Base-by-base conservation (phyloP, 2,888 invertebrate genomes). In the Hemistola chrysoprasaria region DNA sequence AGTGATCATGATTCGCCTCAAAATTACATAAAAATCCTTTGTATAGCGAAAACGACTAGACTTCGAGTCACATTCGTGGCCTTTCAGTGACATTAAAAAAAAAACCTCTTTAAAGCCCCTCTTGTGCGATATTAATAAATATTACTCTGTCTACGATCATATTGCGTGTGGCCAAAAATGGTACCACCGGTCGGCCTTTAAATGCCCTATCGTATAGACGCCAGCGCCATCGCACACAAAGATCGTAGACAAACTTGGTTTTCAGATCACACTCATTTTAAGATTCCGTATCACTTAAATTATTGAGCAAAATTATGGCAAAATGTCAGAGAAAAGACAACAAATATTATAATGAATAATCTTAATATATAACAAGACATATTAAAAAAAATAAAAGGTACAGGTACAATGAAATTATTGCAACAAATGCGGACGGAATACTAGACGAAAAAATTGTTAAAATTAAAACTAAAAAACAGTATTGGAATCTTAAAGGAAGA, bases 391-490 rank as follows among this genome's bases (percentile, higher is more conserved):
- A 22, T 23, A 28, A 8, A 37, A 11, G 40, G 21, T 29, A 8
- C 22, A 8, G 22, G 7, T 50, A 50, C 47, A 50, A 44, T 39
- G n/a, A 55, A 43, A 47, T 36, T 8, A 24, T 4, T 22, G 59
- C 59, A 54, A 44, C 24, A 60, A 47, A 44, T 21, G 35, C 53
- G 61, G 36, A 51, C 54, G 54, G 59, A 56, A 52, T 47, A 47
- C 44, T 55, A 55, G 64, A 67, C 65, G 54, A 59, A 65, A 38
- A 56, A 50, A n/a, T n/a, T n/a, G n/a, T n/a, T 46, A 53, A 58
- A 46, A 57, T 53, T 47, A 54, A 33, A 55, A 39, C 26, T 38
- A 50, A 31, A 26, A 33, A 35, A 8, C 8, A 39, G 24, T 26
- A 29, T 37, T 53, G 54, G 63, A 62, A 64, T 55, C 62, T 51